Evolutionary conservation across 2,888 invertebrate genomes (phyloP).

Genomic region (Stegophylla sp.): DNA sequence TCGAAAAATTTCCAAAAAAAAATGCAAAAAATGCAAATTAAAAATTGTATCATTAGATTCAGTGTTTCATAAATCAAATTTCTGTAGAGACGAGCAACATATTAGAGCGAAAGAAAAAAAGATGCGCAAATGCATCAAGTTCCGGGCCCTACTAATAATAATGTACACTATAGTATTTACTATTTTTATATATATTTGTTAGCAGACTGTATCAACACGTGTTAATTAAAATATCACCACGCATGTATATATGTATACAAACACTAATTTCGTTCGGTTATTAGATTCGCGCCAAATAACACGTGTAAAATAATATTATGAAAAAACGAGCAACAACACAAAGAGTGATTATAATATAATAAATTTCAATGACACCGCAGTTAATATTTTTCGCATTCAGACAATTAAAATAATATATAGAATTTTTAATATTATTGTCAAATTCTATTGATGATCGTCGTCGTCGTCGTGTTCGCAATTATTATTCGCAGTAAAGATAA

Average conservation of each 20-base stretch:
- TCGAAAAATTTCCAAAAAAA: too few relatives aligned
- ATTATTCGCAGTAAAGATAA: neutral
- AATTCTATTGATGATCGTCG: slow-evolving; percentile 9
- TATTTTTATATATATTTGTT: neutral
- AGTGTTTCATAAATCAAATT: too few relatives aligned
- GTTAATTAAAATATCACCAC: neutral
- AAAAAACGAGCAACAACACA: neutral
- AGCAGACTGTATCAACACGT: neutral
- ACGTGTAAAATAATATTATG: too few relatives aligned
- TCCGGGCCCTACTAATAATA: too few relatives aligned
- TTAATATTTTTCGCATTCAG: neutral
- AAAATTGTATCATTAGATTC: too few relatives aligned
- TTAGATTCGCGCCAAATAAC: neutral
- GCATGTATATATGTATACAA: neutral
- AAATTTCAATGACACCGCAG: neutral
- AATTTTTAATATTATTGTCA: neutral
- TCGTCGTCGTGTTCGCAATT: neutral
- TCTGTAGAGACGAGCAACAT: too few relatives aligned
- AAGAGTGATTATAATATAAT: neutral
- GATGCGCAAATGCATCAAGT: too few relatives aligned
- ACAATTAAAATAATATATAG: neutral
- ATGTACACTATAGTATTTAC: neutral
- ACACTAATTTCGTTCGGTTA: neutral
- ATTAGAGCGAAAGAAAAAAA: too few relatives aligned
- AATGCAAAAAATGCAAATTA: too few relatives aligned